Base-by-base conservation (phyloP, 2,797 vertebrate genomes). In the Australoheros facetus region DNA sequence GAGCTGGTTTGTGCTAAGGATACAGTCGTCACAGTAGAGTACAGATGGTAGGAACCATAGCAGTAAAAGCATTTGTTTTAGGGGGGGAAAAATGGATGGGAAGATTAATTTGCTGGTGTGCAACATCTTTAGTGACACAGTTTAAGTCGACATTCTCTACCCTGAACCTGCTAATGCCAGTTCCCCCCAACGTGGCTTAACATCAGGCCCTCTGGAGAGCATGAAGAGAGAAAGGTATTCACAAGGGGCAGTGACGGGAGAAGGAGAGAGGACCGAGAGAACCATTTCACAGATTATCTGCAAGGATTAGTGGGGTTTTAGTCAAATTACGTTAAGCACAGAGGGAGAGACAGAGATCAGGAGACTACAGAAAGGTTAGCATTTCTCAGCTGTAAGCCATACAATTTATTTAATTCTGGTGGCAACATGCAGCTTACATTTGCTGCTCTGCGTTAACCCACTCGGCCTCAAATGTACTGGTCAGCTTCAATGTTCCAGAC, bases 261-360 rank as follows among this genome's bases (percentile, higher is more conserved):
- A 94, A 94, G 92, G 92, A 94, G 87, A 94, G 92, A 92, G 83
- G 91, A 92, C 84, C 48, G 86, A 91, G 92, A 93, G 93, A 93
- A 94, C 94, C 95, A 95, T 95, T 95, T 96, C 94, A 93, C 94
- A 95, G 95, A 96, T 95, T 95, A 96, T 96, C 95, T 95, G 81
- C 87, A 88, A 91, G 95, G 95, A 96, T 96, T 96, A 96, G 78
- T 94, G 86, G 88, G 94, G 93, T 95, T 96, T 96, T 96, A 96
- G 92, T 93, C 93, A 95, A 96, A 95, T 96, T 95, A 94, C 56
- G 88, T 95, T 95, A 96, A 96, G 95, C 94, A 95, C 93, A 95
- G 93, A 92, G 93, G 85, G 92, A 94, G 94, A 95, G 92, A 94
- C 90, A 92, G 93, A 94, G 93, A 95, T 96, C 93, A 94, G 91